Evolutionary conservation across 2,113 vertebrate species (phyloP).

Genomic region (Rhadina sibilatrix): DNA sequence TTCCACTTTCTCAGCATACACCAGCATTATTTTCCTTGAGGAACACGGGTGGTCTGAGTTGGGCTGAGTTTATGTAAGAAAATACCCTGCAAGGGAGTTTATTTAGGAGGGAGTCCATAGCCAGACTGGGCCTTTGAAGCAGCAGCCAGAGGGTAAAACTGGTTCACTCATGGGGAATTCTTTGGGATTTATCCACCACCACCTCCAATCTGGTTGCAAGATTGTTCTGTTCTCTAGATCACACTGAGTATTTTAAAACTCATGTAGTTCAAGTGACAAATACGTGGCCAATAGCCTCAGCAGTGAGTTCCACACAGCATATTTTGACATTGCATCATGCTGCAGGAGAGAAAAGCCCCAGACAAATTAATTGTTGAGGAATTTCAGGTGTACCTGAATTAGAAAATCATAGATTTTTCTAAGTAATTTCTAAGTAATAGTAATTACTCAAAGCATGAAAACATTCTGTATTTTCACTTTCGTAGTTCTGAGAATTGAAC

Average conservation of each 20-base stretch:
- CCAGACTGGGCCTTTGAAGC: constrained; percentile 22
- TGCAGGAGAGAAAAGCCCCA: not conserved
- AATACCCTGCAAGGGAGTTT: not conserved
- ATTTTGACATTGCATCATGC: not conserved
- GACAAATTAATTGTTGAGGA: not conserved
- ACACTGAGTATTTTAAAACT: not conserved
- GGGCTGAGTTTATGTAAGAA: constrained; percentile 24
- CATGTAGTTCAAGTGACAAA: not conserved
- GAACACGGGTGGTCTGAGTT: not conserved
- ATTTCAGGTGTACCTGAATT: not conserved
- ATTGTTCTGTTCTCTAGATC: not conserved
- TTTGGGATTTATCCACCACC: not conserved
- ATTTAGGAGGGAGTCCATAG: constrained; percentile 17
- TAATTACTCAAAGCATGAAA: not conserved
- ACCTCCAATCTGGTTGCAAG: not conserved
- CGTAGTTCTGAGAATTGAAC: not conserved
- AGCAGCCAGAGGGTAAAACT: not conserved
- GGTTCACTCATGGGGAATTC: not conserved
- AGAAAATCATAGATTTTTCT: not conserved
- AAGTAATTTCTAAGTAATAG: too few species aligned
- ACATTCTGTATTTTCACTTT: not conserved
- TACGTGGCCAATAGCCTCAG: not conserved
- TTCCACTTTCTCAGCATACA: constrained; percentile 33
- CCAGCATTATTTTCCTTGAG: not conserved
- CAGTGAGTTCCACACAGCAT: not conserved